Conservation (phyloP, 37 sponge, comb jelly and placozoan species). For the Tethya wilhelma region DNA sequence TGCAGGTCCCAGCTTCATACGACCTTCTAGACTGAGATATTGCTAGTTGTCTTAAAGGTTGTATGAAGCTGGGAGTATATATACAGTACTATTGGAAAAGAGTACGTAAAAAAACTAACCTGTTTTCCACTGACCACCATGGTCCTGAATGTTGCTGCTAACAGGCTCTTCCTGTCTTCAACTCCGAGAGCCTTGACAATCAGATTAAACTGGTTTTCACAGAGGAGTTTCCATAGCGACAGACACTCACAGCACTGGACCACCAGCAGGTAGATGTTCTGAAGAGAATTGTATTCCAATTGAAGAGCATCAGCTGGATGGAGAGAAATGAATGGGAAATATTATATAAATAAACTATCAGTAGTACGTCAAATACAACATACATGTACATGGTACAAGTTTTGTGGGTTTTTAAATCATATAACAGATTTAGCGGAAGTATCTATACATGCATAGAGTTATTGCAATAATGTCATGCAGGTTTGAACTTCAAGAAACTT, state of each 20-base stretch:
- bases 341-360: too few relatives aligned
- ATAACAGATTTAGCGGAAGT: too few relatives aligned
- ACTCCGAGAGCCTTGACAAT: slow-evolving; percentile 50
- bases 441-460: too few relatives aligned
- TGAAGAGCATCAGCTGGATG: slow-evolving; percentile 67
- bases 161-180: slow-evolving; percentile 44
- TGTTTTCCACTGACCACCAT: slow-evolving; percentile 57
- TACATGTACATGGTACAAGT: too few relatives aligned
- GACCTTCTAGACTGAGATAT: too few relatives aligned
- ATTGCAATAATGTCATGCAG: too few relatives aligned
- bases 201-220: slow-evolving; percentile 77
- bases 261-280: slow-evolving; percentile 67
- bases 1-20: too few relatives aligned
- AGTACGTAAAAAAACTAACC: slow-evolving; percentile 19
- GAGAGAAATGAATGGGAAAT: too few relatives aligned
- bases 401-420: too few relatives aligned
- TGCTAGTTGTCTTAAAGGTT: too few relatives aligned
- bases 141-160: slow-evolving; percentile 36
- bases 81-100: neutral
- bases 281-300: slow-evolving; percentile 65
- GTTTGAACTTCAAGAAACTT: too few relatives aligned
- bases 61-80: neutral
- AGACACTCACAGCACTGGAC: slow-evolving; percentile 77
- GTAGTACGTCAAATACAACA: too few relatives aligned
- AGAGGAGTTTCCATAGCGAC: slow-evolving; percentile 89